Conservation (phyloP, 2,113 vertebrate genomes). For the Saccopteryx bilineata region DNA sequence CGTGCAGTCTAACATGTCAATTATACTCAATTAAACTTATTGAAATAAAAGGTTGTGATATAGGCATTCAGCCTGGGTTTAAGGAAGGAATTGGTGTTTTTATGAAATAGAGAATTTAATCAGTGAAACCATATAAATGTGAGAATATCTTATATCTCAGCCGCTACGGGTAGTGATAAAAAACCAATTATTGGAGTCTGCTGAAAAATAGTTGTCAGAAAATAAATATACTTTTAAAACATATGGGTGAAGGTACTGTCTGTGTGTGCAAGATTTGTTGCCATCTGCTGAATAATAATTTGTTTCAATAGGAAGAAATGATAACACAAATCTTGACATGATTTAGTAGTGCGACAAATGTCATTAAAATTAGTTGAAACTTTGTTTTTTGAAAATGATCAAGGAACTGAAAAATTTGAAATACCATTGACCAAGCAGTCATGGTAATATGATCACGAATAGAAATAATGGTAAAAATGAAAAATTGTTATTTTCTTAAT, state of each 20-base stretch:
- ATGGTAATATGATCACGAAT: not conserved
- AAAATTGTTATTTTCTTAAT: not conserved
- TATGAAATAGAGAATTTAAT: not conserved
- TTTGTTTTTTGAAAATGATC: conserved; percentile 28
- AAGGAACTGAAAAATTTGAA: not conserved
- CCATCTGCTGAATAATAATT: conserved; percentile 50
- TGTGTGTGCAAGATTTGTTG: conserved; percentile 7
- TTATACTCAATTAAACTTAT: not conserved
- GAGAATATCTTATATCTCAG: not conserved
- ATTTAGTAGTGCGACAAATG: not conserved
- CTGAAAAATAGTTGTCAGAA: conserved; percentile 44
- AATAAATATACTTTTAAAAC: conserved; percentile 40
- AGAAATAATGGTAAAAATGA: conserved; percentile 15
- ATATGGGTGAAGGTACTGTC: not conserved
- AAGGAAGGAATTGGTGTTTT: conserved; percentile 7
- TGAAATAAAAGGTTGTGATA: conserved; percentile 15
- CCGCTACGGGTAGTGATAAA: not conserved
- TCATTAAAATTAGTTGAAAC: not conserved
- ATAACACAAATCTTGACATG: conserved; percentile 37
- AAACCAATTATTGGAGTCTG: conserved; percentile 4
- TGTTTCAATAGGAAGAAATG: conserved; percentile 9
- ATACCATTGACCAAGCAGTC: not conserved
- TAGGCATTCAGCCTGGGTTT: not conserved
- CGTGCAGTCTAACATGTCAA: not conserved
- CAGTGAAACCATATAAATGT: not conserved